phyloP scores from a whole-genome alignment of 2,888 invertebrate species.

The Ophioninae sp. region DNA sequence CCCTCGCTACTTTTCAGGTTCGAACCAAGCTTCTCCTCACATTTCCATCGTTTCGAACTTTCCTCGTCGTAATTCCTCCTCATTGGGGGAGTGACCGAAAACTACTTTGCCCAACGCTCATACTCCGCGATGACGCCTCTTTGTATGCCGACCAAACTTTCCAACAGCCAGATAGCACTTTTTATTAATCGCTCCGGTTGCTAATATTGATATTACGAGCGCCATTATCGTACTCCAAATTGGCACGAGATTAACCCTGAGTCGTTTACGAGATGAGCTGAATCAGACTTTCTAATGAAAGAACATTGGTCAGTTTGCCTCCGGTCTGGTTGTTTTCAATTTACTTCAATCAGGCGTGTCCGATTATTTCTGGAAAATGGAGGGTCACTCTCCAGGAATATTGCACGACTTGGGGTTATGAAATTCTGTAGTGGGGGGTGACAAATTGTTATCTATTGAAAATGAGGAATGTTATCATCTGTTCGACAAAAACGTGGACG shows the following conservation, averaged over 20 bases:
- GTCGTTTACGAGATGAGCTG: not conserved
- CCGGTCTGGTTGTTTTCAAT: not conserved
- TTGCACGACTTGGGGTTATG: not conserved
- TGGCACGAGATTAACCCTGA: not conserved
- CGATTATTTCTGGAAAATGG: not conserved
- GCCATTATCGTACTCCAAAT: constrained; percentile 22
- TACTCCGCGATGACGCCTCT: constrained; percentile 49
- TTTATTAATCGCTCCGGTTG: constrained; percentile 52
- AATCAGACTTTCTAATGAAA: not conserved
- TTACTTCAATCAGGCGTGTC: not conserved
- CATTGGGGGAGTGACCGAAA: constrained; percentile 19
- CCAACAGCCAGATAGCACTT: constrained; percentile 60
- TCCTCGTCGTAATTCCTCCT: constrained; percentile 23
- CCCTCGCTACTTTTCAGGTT: constrained; percentile 41
- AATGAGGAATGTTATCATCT: not conserved
- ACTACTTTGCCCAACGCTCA: constrained; percentile 25
- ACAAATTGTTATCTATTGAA: not conserved
- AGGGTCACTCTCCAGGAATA: not conserved
- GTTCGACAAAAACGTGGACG: not conserved
- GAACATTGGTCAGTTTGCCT: not conserved
- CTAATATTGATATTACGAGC: constrained; percentile 34
- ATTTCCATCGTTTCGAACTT: constrained; percentile 49
- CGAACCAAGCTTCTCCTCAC: constrained; percentile 19
- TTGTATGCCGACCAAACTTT: constrained; percentile 75
- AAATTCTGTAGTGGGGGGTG: not conserved